Base-by-base conservation (phyloP, 1,140 invertebrate genomes). In the Pseudomyrmex flavicornis region DNA sequence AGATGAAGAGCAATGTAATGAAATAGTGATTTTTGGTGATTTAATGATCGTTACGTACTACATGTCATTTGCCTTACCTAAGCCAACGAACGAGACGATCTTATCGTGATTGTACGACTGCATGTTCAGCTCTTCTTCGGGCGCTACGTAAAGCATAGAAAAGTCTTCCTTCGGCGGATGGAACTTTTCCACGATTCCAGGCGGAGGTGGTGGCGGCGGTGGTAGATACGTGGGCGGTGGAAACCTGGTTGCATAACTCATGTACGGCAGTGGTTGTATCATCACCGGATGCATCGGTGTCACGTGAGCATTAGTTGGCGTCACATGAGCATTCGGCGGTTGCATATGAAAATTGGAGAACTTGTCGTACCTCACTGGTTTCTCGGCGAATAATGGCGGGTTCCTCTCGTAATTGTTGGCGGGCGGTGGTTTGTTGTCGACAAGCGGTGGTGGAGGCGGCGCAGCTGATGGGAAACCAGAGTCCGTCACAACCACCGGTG, bases 1-100 rank as follows among this genome's bases (percentile, higher is more conserved):
- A 46, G 5, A 69, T 56, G 12, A 66, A 17, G 35, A 69, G 22
- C 10, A 59, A 65, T 15, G 4, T 13, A 22, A 63, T 63, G 20
- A 59, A 20, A 12, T 15, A 54, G 3, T 54, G 20, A 68, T 52
- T 46, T 35, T 50, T 10, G 12, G 5, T 10, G 48, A 50, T 50
- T 50, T 10, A 50, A 1, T 12, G 50, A 52, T 13, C 1, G 50
- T 52, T 13, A 52, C 0, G 12, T 35, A 35, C 35, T 35, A 35
- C 5, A 35, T 35, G 35, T 35, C 10, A 22, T 8, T 20, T 20
- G 7, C 93, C 95, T 94, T 88, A 96, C 96, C 95, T 87, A 93
- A 87, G 66, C 95, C 95, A 86, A 96, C 95, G 90, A 95, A 96
- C 88, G 95, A 95, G 73, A 96, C 95, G 90, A 96, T 95, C 90